Evolutionary conservation across 23 tunicate species (phyloP).

Genomic region (Oikopleura vanhoeffeni): DNA sequence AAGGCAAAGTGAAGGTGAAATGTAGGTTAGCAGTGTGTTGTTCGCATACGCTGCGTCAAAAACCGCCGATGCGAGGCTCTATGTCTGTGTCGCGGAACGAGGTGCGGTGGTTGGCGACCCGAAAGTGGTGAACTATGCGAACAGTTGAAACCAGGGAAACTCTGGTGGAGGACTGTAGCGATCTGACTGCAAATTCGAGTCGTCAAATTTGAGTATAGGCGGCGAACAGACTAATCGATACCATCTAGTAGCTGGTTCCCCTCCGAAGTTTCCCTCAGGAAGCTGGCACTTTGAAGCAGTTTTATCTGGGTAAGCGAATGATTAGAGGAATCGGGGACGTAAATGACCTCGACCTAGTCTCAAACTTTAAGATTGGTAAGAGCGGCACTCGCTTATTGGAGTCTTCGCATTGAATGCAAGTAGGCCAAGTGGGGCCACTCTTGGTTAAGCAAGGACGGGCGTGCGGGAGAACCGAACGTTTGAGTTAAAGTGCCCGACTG

Average conservation of each 20-base stretch:
- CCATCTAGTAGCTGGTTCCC: conserved; percentile 41
- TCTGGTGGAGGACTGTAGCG: conserved; percentile 65
- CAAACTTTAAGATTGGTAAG: conserved; percentile 43
- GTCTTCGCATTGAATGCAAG: conserved; percentile 14
- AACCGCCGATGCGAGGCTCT: conserved; percentile 24
- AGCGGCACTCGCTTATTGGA: conserved; percentile 30
- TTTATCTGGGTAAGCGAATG: conserved; percentile 74
- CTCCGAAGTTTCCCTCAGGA: conserved; percentile 26
- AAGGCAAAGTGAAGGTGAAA: conserved; percentile 34
- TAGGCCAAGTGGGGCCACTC: conserved; percentile 42
- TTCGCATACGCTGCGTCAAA: conserved; percentile 33
- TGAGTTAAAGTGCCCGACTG: conserved; percentile 29
- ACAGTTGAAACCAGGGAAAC: conserved; percentile 43
- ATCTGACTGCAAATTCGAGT: conserved; percentile 43
- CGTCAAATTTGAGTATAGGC: conserved; percentile 49
- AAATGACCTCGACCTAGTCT: conserved; percentile 56
- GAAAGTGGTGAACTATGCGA: conserved; percentile 66
- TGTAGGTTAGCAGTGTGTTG: conserved; percentile 16
- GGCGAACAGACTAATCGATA: conserved; percentile 44
- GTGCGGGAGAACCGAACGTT: conserved; percentile 31
- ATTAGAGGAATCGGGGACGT: conserved; percentile 68
- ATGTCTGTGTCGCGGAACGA: conserved; percentile 23
- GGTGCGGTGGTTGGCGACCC: conserved; percentile 34
- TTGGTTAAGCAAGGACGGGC: conserved; percentile 60
- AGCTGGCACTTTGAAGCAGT: conserved; percentile 41